A percentile compares a stretch with the other conserved stretches of the same genome.
These are phyloP conservation scores for Alsophila aescularia DNA, from an alignment of 2,888 invertebrate genomes.

Conservation along the genomic window DNA sequence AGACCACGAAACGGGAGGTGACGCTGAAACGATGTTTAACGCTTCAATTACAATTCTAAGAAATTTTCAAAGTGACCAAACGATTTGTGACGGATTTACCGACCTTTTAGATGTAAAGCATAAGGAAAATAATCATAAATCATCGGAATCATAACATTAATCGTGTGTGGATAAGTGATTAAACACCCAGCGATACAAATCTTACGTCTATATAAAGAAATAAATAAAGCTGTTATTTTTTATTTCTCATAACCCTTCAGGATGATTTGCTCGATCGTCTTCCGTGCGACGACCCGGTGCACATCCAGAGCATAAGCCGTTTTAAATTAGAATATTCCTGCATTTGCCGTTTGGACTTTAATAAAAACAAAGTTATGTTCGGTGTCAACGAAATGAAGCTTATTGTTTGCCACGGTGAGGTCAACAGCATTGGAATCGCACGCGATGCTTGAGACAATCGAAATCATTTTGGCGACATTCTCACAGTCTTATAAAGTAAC, in stretches of 20 bases:
- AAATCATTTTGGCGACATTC: constrained; percentile 28
- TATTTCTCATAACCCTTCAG: constrained; percentile 47
- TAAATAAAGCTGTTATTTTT: constrained; percentile 49
- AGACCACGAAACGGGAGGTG: too few species aligned
- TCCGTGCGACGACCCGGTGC: constrained; percentile 67
- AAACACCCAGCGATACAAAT: constrained; percentile 55
- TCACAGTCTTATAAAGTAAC: constrained; percentile 16
- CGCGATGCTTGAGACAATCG: constrained; percentile 29
- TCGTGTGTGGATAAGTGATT: constrained; percentile 57
- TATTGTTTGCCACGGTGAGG: constrained; percentile 28
- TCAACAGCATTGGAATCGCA: constrained; percentile 32
- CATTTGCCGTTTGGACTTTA: constrained; percentile 60
- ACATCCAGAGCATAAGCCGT: constrained; percentile 61
- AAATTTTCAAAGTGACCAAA: too few species aligned
- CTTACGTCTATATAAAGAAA: constrained; percentile 41
- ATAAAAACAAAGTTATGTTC: constrained; percentile 33
- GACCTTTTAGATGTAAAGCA: constrained; percentile 19
- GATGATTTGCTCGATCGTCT: constrained; percentile 64
- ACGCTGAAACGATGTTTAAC: too few species aligned
- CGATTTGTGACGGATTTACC: too few species aligned
- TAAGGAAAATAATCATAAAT: constrained; percentile 47
- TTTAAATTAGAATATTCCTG: constrained; percentile 73
- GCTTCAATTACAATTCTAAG: too few species aligned
- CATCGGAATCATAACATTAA: constrained; percentile 54
- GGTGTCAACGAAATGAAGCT: constrained; percentile 29